Evolutionary conservation across 2,797 vertebrate genomes (phyloP), one percentile per base, ranked within the genome.

Genomic region (Hippoglossus hippoglossus): DNA sequence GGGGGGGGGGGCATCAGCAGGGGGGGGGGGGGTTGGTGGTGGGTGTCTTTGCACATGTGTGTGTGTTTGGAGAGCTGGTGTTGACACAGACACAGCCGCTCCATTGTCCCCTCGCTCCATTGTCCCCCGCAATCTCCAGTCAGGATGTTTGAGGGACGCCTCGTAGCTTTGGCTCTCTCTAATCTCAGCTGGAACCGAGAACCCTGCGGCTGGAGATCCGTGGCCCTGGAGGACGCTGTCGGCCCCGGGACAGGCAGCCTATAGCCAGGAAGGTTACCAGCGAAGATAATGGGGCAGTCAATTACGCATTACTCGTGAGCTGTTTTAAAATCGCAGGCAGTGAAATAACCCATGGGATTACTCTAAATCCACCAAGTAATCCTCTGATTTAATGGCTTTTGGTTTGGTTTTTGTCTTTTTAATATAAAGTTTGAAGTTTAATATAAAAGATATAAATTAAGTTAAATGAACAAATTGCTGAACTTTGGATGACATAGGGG

Each of bases 41-140:
- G n/a, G n/a, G 25, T 68, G 72, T 73, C 47, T 55, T 18, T 77
- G 67, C 79, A 89, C 78, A 83, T 86, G 47, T 49, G 47, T 49
- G 74, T 89, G 85, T 90, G 86, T 90, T 89, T 88, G 73, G 73
- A 88, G 63, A 90, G 79, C 79, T 83, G 87, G 82, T 89, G 91
- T 91, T 91, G 89, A 91, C 91, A 90, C 88, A 93, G 92, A 92
- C 92, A 92, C 89, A 91, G 89, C 81, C 84, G 63, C 84, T 63
- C 83, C 81, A 89, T 92, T 93, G 90, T 90, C 83, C 91, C 84
- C 81, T n/a, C 84, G 63, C 84, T 63, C 83, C 81, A 89, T 92
- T 93, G 90, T 90, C 83, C 91, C 84, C 81, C 77, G 66, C 74
- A 83, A 79, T 85, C 84, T 85, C 80, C 65, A 77, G 83, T 81